These are phyloP conservation scores for Drosophila paranaensis DNA, from an alignment of 2,888 invertebrate genomes.

Conservation along the genomic window DNA sequence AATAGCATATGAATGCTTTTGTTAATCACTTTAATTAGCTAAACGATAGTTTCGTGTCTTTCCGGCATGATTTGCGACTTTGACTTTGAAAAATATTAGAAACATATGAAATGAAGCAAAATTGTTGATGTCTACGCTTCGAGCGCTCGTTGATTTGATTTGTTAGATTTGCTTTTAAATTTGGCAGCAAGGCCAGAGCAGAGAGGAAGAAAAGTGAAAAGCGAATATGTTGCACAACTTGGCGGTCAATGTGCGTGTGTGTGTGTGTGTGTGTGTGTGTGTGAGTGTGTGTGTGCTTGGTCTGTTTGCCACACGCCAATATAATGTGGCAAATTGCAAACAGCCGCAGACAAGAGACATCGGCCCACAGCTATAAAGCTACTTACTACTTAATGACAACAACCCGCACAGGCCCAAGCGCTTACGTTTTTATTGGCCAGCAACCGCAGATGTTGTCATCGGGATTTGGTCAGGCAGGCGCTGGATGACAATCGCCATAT, in stretches of 20 bases:
- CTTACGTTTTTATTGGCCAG: constrained; percentile 60
- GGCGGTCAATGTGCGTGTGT: constrained; percentile 13
- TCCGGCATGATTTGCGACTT: constrained; percentile 52
- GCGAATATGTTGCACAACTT: constrained; percentile 40
- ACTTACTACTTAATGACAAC: constrained; percentile 57
- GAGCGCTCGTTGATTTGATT: constrained; percentile 59
- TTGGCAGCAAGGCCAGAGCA: constrained; percentile 58
- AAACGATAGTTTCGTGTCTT: constrained; percentile 54
- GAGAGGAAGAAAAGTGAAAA: constrained; percentile 38
- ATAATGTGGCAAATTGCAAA: constrained; percentile 23
- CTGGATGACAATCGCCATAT: constrained; percentile 33
- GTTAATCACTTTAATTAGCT: constrained; percentile 62
- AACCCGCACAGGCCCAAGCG: constrained; percentile 13
- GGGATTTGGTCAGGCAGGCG: constrained; percentile 1
- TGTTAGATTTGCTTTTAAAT: constrained; percentile 68
- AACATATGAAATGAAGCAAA: constrained; percentile 31
- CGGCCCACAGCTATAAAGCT: constrained; percentile 37
- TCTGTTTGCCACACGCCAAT: constrained; percentile 29
- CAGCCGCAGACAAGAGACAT: constrained; percentile 6
- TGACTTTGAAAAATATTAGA: constrained; percentile 63
- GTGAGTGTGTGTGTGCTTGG: neutral
- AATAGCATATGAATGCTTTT: constrained; percentile 12
- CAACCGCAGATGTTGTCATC: constrained; percentile 50
- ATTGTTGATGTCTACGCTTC: constrained; percentile 33
- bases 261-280: neutral